Evolutionary conservation across 2,113 vertebrate species (phyloP), one percentile per base, ranked within the genome.

Genomic region (Zeus faber): DNA sequence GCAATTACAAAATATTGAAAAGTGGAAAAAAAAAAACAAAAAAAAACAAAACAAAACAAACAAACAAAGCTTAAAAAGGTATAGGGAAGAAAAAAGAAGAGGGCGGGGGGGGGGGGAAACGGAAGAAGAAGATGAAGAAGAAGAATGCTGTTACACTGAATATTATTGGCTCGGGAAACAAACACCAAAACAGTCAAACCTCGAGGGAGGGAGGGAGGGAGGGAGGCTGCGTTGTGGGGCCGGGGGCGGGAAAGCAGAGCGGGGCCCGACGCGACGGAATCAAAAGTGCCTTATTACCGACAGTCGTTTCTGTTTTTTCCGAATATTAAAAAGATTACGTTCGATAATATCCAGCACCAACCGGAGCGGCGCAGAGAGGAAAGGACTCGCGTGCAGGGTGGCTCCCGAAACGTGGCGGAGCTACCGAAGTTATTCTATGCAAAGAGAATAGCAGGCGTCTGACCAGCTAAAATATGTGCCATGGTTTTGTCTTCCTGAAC

Each of bases 251-350:
- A 62, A 67, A 25, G 23, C 64, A 47, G 58, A 27, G 40, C 71
- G 51, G 57, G 56, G 24, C 48, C 58, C 33, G 55, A 71, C 62
- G 72, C 45, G 72, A 82, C 77, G 63, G 71, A 80, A 76, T 79
- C 66, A 77, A 90, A n/a, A 91, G 89, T 92, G 89, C 90, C 90
- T 92, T 92, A 91, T 86, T n/a, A n/a, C n/a, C 54, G 50, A 85
- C 62, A 82, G 85, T 80, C 66, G 74, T 89, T 87, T 89, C 74
- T 71, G 70, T 81, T 60, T 71, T 84, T 86, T 81, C 81, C 70
- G 54, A 88, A 78, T 84, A 77, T 83, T 83, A 82, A n/a, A n/a
- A n/a, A 76, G 67, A 68, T 88, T 85, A 70, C 84, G 77, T 87
- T 87, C 55, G 80, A 63, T 86, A 81, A 83, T 76, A 81, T 83